These are phyloP conservation scores for Chinchilla lanigera DNA, from an alignment of 2,113 vertebrate genomes.

Conservation along the genomic window DNA sequence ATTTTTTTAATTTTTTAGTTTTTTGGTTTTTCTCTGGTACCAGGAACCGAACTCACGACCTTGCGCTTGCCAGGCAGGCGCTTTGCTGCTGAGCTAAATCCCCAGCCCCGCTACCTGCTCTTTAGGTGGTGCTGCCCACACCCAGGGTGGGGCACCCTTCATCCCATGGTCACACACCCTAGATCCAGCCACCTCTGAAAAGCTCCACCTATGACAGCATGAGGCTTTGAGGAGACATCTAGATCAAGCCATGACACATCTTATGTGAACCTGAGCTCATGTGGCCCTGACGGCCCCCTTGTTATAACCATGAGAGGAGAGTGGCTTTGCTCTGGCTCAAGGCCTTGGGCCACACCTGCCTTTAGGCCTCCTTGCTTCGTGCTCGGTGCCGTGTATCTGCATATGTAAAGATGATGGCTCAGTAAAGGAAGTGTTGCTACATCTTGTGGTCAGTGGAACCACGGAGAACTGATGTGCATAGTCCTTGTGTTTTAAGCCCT, in stretches of 20 bases:
- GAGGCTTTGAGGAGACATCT: background rate
- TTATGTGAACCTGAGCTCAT: background rate
- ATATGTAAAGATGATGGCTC: background rate
- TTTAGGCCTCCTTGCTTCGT: background rate
- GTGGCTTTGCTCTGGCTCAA: background rate
- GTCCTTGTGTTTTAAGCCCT: background rate
- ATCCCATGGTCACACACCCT: background rate
- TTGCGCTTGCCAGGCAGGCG: no score
- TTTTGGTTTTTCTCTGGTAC: no score
- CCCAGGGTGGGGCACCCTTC: background rate
- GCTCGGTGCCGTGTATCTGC: background rate
- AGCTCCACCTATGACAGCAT: background rate
- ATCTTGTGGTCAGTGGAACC: background rate
- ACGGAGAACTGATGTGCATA: background rate
- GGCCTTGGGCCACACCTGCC: background rate
- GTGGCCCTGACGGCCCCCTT: accelerated
- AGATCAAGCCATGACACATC: background rate
- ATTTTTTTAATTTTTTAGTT: no score
- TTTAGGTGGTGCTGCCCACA: background rate
- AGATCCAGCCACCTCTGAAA: background rate
- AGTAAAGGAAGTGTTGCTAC: background rate
- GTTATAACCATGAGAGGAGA: background rate
- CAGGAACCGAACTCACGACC: no score
- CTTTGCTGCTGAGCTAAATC: no score
- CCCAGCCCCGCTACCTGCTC: background rate